Conservation (phyloP, 2,797 vertebrate species). For the Gallinago solitaria region DNA sequence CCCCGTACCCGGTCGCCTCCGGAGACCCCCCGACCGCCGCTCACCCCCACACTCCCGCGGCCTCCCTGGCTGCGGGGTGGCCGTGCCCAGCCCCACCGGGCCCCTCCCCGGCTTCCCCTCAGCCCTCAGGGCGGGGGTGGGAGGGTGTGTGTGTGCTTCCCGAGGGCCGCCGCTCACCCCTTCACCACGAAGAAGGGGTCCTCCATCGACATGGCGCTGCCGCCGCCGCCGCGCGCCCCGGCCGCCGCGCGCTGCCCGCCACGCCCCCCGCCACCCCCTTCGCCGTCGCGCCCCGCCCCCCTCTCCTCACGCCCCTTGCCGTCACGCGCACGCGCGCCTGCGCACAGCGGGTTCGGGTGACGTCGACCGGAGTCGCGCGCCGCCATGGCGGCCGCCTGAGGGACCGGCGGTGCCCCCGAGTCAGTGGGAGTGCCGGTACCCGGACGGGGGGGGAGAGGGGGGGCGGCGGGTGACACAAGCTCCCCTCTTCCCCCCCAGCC, state of each 20-base stretch:
- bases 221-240: neutral
- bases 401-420: too few relatives aligned
- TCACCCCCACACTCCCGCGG: too few relatives aligned
- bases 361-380: neutral
- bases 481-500: neutral
- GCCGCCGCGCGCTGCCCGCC: slow-evolving; percentile 21
- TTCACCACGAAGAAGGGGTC: slow-evolving; percentile 98
- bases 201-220: slow-evolving; percentile 91
- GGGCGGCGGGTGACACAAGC: neutral
- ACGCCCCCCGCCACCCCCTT: neutral
- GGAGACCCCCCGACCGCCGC: neutral
- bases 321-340: neutral
- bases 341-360: neutral
- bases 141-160: neutral
- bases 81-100: neutral
- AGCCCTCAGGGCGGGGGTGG: fast-evolving
- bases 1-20: neutral
- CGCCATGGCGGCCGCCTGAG: neutral
- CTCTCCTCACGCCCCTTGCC: neutral
- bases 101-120: too few relatives aligned
- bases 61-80: neutral
- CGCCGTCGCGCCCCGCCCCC: neutral
- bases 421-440: neutral
- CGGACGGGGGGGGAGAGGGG: neutral
- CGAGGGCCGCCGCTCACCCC: slow-evolving; percentile 81